Base-by-base conservation (phyloP, 2,797 vertebrate genomes). In the Podarcis siculus region DNA sequence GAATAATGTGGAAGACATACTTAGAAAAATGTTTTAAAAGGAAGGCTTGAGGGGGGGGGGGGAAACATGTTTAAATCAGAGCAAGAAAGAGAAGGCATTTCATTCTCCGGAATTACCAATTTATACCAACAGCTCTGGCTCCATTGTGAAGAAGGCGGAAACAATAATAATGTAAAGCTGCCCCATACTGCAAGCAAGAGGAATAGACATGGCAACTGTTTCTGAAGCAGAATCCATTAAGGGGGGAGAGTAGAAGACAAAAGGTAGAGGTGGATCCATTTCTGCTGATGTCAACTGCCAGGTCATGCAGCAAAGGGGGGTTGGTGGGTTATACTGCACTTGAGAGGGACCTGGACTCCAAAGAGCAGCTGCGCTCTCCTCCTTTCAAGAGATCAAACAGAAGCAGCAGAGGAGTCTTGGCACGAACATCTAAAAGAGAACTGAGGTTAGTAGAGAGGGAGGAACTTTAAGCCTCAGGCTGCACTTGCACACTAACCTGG, bases 261-360 rank as follows among this genome's bases (percentile, higher is more conserved):
- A 81, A 42, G 5, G 82, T 25, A 80, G 93, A 80, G 71, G 87
- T 87, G 87, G 86, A 81, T 9, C 75, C 37, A 2, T 61, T 9
- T 72, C 58, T 88, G 84, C 35, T 86, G 91, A 86, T 86, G 82
- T 89, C 92, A 90, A 61, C 67, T 2, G 3, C 5, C n/a, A 61
- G 78, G 45, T 92, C 42, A 72, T 69, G 13, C 67, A 77, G 89
- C 89, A 90, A 94, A 92, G 69, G 0, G 45, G 55, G n/a, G 58
- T 0, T 15, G 69, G 61, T 17, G 49, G 15, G 17, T 55, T 17
- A 83, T 23, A n/a, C 30, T 69, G n/a, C 73, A 72, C 67, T 45
- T 27, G 83, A 12, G 42, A 23, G 9, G 39, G 87, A 83, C 37
- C 25, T 21, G 73, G 82, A 35, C 19, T 32, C 23, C 21, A 15